Evolutionary conservation across 2,113 vertebrate species (phyloP), one percentile per base, ranked within the genome.

Genomic region (Pavo muticus): DNA sequence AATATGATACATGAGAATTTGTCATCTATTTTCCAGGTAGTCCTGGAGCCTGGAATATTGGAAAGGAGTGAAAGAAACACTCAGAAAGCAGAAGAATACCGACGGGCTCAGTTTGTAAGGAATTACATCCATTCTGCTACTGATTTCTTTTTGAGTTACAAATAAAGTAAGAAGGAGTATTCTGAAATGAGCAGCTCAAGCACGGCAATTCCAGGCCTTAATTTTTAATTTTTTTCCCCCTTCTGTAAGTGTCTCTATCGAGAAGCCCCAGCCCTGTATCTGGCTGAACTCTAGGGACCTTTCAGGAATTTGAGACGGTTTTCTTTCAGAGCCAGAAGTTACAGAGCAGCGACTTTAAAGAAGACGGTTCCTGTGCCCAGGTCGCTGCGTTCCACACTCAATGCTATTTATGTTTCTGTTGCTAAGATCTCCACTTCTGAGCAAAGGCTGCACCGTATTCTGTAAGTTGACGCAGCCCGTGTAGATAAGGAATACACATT

Each of bases 361-460:
- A 52, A 17, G 47, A 24, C 2, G 1, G n/a, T 8, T 0, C 29
- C 64, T 24, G 24, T 57, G 44, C 65, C 74, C 29, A 71, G 29
- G 45, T 74, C 71, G 32, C 56, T 81, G 52, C 30, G 4, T 86
- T 86, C 57, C 30, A 10, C 57, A 68, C 64, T 76, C 45, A 45
- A 4, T 79, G 67, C 37, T 83, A 63, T 90, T 91, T 76, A 72
- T 59, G 60, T 83, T 95, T 81, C 72, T 93, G 35, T 86, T 80
- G 68, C 87, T 90, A 63, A 90, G 84, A 67, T 87, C 72, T 68
- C 69, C 23, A 27, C 45, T 23, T 73, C 29, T 25, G 44, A 84
- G 39, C 9, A 35, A 83, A 84, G 61, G 56, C 64, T 40, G 30
- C 0, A 3, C 44, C 37, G 61, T 74, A 77, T 77, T 94, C 64